Conservation (phyloP, 2,113 vertebrate species). For the Microcebus tavaratra region DNA sequence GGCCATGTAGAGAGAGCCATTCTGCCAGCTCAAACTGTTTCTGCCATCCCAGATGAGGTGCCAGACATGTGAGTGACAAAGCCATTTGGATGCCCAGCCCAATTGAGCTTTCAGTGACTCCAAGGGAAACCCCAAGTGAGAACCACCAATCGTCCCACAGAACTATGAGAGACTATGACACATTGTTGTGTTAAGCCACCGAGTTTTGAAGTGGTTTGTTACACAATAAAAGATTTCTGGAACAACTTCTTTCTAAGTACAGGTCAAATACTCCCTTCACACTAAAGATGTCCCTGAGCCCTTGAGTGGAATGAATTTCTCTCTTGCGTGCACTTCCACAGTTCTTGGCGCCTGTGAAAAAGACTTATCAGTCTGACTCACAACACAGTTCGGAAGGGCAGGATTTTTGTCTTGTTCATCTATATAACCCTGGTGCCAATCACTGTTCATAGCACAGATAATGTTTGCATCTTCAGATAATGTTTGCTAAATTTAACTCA, state of each 20-base stretch:
- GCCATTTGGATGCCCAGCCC: not conserved
- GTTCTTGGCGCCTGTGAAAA: not conserved
- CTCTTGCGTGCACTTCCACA: not conserved
- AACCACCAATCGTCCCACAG: not conserved
- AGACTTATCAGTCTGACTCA: not conserved
- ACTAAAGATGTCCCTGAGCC: not conserved
- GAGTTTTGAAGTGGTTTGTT: not conserved
- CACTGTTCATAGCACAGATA: not conserved
- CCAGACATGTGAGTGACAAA: not conserved
- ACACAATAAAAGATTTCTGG: not conserved
- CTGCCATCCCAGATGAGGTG: not conserved
- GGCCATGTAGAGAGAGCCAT: not conserved
- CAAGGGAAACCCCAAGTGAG: not conserved
- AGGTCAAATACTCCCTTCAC: not conserved
- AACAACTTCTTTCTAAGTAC: not conserved
- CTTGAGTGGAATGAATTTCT: not conserved
- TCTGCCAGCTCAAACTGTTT: not conserved
- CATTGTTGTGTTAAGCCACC: not conserved
- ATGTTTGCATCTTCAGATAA: not conserved
- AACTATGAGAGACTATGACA: not conserved
- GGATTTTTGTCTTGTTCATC: not conserved
- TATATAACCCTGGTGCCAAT: not conserved
- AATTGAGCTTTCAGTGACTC: not conserved
- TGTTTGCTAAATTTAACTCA: not conserved
- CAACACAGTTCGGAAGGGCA: not conserved